Evolutionary conservation across 1,140 invertebrate genomes (phyloP).

Genomic region (Halictus rubicundus): DNA sequence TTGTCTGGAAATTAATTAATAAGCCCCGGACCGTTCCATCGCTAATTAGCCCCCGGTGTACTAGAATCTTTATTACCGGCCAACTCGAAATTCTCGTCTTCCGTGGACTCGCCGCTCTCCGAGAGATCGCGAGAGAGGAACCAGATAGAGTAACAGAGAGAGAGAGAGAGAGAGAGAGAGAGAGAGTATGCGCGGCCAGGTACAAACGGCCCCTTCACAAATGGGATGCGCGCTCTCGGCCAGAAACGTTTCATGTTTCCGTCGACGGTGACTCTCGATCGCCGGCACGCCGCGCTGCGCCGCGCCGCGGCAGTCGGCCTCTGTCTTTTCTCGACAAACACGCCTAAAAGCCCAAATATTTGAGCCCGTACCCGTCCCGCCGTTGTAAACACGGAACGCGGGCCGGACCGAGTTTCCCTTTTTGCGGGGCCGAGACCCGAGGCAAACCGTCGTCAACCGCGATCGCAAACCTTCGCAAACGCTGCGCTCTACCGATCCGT

Average conservation of each 20-base stretch:
- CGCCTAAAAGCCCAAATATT: conserved; percentile 78
- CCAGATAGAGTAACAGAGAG: not conserved
- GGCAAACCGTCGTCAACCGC: not conserved
- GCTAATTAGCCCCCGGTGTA: conserved; percentile 34
- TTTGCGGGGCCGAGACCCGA: conserved; percentile 1
- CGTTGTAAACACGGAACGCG: conserved; percentile 66
- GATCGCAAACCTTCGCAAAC: conserved; percentile 28
- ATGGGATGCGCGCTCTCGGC: conserved; percentile 17
- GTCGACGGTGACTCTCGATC: conserved; percentile 11
- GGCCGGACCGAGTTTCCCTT: conserved; percentile 6
- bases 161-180: conserved; percentile 15
- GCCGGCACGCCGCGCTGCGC: conserved; percentile 14
- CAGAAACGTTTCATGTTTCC: conserved; percentile 58
- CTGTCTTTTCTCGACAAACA: conserved; percentile 69
- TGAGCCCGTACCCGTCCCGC: conserved; percentile 64
- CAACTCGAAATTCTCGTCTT: not conserved
- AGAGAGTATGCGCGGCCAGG: conserved; percentile 27
- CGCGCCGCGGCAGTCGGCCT: conserved; percentile 57
- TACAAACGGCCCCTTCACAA: conserved; percentile 20
- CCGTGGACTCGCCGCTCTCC: not conserved
- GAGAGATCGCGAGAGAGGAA: no score
- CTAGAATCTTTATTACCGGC: conserved; percentile 4
- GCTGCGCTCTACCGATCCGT: conserved; percentile 26
- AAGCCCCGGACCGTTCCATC: not conserved
- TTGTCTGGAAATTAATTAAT: conserved; percentile 51